A percentile compares a stretch with the other conserved stretches of the same genome.
phyloP scores from a whole-genome alignment of 2,113 vertebrate species.

The Emydocephalus ijimae region DNA sequence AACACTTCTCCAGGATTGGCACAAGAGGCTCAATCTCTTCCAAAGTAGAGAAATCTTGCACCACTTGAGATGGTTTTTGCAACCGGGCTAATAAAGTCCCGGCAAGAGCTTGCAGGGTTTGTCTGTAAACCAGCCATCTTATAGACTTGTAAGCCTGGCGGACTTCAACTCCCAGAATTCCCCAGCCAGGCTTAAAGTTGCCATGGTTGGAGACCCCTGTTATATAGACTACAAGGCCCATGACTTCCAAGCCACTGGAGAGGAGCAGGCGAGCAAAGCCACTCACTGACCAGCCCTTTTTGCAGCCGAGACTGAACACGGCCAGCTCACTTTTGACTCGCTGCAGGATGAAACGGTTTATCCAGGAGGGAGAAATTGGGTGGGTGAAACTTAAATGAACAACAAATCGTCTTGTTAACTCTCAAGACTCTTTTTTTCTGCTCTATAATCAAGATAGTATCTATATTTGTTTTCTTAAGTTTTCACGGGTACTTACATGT shows the following conservation, averaged over 20 bases:
- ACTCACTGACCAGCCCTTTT: not conserved
- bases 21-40: not conserved
- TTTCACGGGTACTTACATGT: no score
- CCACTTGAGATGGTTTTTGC: not conserved
- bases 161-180: no score
- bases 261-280: not conserved
- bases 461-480: no score
- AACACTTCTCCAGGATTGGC: not conserved
- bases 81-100: not conserved
- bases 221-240: not conserved
- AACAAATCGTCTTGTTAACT: no score
- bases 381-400: no score
- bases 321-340: not conserved
- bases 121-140: not conserved
- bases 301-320: not conserved
- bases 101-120: not conserved
- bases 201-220: no score
- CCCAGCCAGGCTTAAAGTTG: no score
- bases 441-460: no score
- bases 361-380: not conserved
- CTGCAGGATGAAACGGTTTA: not conserved
- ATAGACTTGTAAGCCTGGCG: not conserved
- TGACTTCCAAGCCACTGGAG: not conserved
- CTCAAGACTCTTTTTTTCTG: no score
- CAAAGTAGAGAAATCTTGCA: not conserved